These are phyloP conservation scores for Laothoe populi DNA, from an alignment of 2,888 invertebrate genomes.

Conservation along the genomic window DNA sequence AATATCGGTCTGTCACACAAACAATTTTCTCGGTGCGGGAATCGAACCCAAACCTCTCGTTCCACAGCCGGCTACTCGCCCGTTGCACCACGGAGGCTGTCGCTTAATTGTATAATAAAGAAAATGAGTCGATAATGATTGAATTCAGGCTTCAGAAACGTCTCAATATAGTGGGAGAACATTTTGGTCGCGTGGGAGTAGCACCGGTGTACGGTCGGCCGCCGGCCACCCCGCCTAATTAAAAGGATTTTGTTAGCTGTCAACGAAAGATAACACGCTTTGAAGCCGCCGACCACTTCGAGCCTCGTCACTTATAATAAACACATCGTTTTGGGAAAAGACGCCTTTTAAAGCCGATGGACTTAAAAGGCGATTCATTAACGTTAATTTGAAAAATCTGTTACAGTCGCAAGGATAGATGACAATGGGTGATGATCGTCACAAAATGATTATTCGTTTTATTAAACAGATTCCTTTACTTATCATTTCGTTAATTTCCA, in stretches of 20 bases:
- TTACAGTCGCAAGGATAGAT: not conserved
- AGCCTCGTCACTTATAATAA: slow-evolving; percentile 27
- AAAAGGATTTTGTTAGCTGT: slow-evolving; percentile 84
- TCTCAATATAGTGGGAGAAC: not conserved
- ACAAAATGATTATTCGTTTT: not conserved
- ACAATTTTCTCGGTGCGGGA: too few species aligned
- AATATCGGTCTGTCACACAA: too few species aligned
- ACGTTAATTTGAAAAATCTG: slow-evolving; percentile 2
- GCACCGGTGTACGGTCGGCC: not conserved
- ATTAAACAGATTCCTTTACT: too few species aligned
- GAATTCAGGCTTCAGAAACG: not conserved
- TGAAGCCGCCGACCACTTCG: slow-evolving; percentile 63
- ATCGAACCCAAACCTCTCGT: too few species aligned
- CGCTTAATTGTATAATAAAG: not conserved
- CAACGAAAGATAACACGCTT: slow-evolving; percentile 76
- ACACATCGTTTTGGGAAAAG: slow-evolving; percentile 23
- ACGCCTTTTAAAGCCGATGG: slow-evolving; percentile 13
- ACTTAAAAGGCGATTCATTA: slow-evolving; percentile 20
- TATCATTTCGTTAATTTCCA: too few species aligned
- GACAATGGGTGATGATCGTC: not conserved
- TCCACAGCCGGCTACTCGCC: too few species aligned
- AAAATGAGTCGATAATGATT: not conserved
- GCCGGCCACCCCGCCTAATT: slow-evolving; percentile 56
- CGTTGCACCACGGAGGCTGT: too few species aligned
- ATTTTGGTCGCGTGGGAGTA: slow-evolving; percentile 19